These are phyloP conservation scores for Dermatemys mawii DNA, from an alignment of 2,113 vertebrate species.

Conservation along the genomic window DNA sequence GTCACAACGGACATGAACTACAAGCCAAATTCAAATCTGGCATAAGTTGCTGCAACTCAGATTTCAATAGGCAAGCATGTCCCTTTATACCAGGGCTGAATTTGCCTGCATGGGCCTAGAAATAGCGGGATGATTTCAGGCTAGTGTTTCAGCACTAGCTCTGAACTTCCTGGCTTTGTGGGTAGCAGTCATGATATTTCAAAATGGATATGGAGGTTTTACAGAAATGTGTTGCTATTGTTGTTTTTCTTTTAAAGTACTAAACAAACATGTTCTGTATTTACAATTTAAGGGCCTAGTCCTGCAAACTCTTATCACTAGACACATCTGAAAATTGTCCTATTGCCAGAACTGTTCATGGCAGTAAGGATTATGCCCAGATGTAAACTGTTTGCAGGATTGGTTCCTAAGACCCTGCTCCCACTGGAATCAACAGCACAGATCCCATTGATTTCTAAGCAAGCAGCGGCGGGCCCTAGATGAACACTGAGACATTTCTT, in stretches of 20 bases:
- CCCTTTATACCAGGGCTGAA: neutral
- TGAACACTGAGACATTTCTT: neutral
- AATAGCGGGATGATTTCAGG: neutral
- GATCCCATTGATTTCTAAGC: neutral
- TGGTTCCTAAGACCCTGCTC: neutral
- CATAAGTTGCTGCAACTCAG: neutral
- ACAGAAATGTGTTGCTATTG: neutral
- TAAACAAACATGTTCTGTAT: neutral
- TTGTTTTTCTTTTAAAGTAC: neutral
- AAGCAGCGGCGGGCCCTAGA: neutral
- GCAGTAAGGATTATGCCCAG: neutral
- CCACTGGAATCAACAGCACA: neutral
- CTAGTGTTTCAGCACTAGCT: neutral
- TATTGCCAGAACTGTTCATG: neutral
- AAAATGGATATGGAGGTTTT: neutral
- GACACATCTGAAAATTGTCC: neutral
- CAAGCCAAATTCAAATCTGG: neutral
- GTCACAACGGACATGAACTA: neutral
- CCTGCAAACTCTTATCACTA: neutral
- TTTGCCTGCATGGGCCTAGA: neutral
- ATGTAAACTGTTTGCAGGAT: neutral
- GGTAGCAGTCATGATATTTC: neutral
- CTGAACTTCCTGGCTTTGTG: neutral
- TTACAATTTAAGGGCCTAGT: neutral
- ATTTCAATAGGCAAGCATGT: neutral